Evolutionary conservation across 2,888 invertebrate species (phyloP).

Genomic region (Campaea margaritaria): DNA sequence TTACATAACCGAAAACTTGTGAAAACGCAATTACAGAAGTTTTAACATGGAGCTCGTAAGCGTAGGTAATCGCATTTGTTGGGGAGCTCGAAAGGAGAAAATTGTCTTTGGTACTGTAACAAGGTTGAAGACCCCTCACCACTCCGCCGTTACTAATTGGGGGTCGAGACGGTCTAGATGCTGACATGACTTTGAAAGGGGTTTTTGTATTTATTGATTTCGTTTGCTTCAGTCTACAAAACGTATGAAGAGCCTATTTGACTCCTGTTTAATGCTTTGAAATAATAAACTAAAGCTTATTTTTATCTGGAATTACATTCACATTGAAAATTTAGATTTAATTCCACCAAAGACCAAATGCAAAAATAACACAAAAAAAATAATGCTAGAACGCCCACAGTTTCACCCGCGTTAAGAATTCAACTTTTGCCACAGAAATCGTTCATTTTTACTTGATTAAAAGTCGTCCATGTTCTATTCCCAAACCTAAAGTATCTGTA

Average conservation of each 20-base stretch:
- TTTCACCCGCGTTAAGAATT: too few species aligned
- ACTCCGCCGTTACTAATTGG: conserved; percentile 45
- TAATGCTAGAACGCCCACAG: too few species aligned
- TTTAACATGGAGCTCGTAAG: conserved; percentile 74
- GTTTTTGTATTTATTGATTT: conserved; percentile 22
- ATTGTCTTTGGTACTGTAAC: conserved; percentile 75
- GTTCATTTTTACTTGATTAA: too few species aligned
- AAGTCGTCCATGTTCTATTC: too few species aligned
- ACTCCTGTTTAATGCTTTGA: neutral
- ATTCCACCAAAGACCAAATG: too few species aligned
- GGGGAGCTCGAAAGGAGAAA: conserved; percentile 70
- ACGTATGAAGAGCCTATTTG: neutral
- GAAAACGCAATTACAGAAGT: conserved; percentile 80
- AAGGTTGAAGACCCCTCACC: conserved; percentile 59
- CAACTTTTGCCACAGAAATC: too few species aligned
- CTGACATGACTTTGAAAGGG: conserved; percentile 35
- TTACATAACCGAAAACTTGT: conserved; percentile 75
- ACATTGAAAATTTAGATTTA: too few species aligned
- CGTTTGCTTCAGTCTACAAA: neutral
- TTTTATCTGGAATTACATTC: too few species aligned
- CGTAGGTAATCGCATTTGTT: conserved; percentile 79
- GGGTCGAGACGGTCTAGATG: conserved; percentile 40
- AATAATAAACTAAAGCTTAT: too few species aligned
- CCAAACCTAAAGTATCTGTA: too few species aligned
- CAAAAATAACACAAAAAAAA: too few species aligned